Evolutionary conservation across 1,140 invertebrate genomes (phyloP).

Genomic region (Manduca sexta): DNA sequence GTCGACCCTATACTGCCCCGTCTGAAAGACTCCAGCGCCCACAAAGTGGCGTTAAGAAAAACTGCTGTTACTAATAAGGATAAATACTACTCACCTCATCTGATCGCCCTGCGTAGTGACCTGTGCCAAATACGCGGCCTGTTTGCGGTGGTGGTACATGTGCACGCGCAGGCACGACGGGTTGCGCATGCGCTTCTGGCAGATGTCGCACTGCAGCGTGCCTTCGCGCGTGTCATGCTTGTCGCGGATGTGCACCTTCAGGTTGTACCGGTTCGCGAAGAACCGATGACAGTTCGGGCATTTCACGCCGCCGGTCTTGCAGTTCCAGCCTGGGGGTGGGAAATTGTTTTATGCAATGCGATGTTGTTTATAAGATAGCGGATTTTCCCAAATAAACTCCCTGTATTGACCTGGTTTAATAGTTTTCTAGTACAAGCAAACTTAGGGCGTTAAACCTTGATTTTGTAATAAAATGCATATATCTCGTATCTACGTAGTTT

Average conservation of each 20-base stretch:
- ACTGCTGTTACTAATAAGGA: too few species aligned
- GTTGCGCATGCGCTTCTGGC: conserved; percentile 75
- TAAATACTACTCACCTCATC: conserved; percentile 21
- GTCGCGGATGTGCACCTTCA: conserved; percentile 76
- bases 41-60: too few species aligned
- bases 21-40: too few species aligned
- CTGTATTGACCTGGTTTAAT: too few species aligned
- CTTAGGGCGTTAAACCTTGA: too few species aligned
- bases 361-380: too few species aligned
- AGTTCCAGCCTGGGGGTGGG: conserved; percentile 47
- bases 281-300: conserved; percentile 75
- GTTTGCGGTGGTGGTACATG: conserved; percentile 76
- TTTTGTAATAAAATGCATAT: too few species aligned
- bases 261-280: conserved; percentile 77
- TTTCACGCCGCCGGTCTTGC: conserved; percentile 71
- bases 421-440: too few species aligned
- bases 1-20: too few species aligned
- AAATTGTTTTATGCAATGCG: too few species aligned
- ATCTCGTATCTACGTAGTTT: too few species aligned
- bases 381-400: too few species aligned
- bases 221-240: conserved; percentile 74
- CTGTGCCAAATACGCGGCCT: conserved; percentile 61
- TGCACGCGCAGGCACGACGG: conserved; percentile 75
- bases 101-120: conserved; percentile 47
- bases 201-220: conserved; percentile 73